Evolutionary conservation across 2,113 vertebrate genomes (phyloP).

Genomic region (Eolophus roseicapilla): DNA sequence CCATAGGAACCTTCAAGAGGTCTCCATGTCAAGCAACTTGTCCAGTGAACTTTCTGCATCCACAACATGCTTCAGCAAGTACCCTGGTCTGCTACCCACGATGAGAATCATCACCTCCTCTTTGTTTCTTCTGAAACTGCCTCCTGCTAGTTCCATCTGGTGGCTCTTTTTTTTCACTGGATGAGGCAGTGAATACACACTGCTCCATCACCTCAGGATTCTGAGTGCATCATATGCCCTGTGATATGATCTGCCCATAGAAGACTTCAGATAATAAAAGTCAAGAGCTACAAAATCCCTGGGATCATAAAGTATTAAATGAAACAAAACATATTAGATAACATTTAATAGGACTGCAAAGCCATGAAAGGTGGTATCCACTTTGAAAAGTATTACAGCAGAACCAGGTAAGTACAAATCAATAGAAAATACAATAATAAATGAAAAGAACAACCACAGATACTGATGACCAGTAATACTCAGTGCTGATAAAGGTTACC

Average conservation of each 20-base stretch:
- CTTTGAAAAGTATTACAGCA: not conserved
- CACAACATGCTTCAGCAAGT: not conserved
- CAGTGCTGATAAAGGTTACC: not conserved
- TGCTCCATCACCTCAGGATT: not conserved
- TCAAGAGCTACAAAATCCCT: not conserved
- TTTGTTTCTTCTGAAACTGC: not conserved
- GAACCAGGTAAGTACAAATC: not conserved
- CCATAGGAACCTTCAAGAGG: not conserved
- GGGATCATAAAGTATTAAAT: not conserved
- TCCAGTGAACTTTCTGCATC: not conserved
- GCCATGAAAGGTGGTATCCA: not conserved
- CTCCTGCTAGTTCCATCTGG: not conserved
- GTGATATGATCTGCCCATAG: not conserved
- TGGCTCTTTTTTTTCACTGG: not conserved
- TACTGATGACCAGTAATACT: not conserved
- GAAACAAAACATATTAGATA: not conserved
- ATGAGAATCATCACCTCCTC: not conserved
- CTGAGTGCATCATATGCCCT: not conserved
- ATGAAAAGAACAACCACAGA: not conserved
- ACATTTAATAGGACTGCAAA: not conserved
- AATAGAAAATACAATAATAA: not conserved
- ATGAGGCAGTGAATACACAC: not conserved
- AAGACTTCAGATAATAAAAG: not conserved
- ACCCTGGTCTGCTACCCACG: fast-evolving
- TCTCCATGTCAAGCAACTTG: not conserved